These are phyloP conservation scores for Heliconius hermathena DNA, from an alignment of 1,140 invertebrate genomes.

Conservation along the genomic window DNA sequence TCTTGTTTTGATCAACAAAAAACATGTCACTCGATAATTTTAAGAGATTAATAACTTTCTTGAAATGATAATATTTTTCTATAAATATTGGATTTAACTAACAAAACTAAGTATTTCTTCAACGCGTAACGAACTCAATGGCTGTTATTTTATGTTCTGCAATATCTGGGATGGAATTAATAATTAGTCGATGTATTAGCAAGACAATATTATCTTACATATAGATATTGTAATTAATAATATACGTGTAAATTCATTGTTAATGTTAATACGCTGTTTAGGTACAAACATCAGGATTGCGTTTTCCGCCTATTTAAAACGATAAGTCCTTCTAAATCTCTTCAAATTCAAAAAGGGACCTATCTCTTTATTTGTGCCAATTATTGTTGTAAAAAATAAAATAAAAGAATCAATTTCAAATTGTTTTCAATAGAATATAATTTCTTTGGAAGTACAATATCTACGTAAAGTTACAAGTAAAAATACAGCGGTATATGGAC, in stretches of 20 bases:
- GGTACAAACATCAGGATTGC: slow-evolving; percentile 29
- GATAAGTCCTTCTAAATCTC: slow-evolving; percentile 14
- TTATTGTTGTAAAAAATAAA: background rate
- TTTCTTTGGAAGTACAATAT: slow-evolving; percentile 24
- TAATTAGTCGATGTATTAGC: slow-evolving; percentile 66
- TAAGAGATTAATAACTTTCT: slow-evolving; percentile 56
- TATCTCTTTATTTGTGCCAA: slow-evolving; percentile 15
- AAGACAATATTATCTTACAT: slow-evolving; percentile 72
- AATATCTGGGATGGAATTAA: slow-evolving; percentile 75
- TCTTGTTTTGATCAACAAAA: slow-evolving; percentile 40
- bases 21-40: slow-evolving; percentile 45
- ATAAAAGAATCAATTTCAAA: background rate
- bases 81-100: slow-evolving; percentile 69
- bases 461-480: slow-evolving; percentile 14
- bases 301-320: slow-evolving; percentile 30
- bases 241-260: slow-evolving; percentile 38
- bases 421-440: background rate
- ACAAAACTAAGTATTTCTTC: slow-evolving; percentile 44
- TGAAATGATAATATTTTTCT: slow-evolving; percentile 75
- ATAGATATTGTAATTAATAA: slow-evolving; percentile 40
- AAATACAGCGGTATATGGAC: background rate
- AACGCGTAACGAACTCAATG: slow-evolving; percentile 49
- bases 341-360: background rate
- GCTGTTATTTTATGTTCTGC: slow-evolving; percentile 69
- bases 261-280: slow-evolving; percentile 34